Conservation (phyloP, 2,797 vertebrate species). For the Serranus cabrilla region DNA sequence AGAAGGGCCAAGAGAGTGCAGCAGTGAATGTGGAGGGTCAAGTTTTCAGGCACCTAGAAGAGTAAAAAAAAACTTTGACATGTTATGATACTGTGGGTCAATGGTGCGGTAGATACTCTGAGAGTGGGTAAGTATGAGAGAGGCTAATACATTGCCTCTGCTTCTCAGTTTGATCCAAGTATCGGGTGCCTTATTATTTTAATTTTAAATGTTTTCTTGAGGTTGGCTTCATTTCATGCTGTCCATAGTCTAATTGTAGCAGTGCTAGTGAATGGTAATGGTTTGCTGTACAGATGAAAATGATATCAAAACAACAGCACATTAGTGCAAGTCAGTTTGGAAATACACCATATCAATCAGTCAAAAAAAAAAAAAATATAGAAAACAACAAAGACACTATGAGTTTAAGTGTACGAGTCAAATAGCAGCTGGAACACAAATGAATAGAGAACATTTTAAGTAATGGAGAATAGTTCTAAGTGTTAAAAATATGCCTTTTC, state of each 20-base stretch:
- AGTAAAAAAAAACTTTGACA: constrained; percentile 20
- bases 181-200: constrained; percentile 46
- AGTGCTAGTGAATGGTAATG: background rate
- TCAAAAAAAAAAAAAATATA: background rate
- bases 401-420: background rate
- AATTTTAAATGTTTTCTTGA: background rate
- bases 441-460: background rate
- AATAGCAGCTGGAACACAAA: background rate
- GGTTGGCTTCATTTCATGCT: background rate
- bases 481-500: background rate
- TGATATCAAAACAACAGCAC: background rate
- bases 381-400: background rate
- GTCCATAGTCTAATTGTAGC: background rate
- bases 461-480: background rate
- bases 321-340: background rate
- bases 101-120: constrained; percentile 26
- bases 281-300: background rate
- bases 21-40: constrained; percentile 14
- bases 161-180: constrained; percentile 10
- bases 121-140: constrained; percentile 43
- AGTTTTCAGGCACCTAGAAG: constrained; percentile 18
- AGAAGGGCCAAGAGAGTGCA: constrained; percentile 19
- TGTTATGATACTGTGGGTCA: constrained; percentile 8
- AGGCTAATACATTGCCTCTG: background rate
- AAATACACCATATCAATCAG: background rate